Evolutionary conservation across 2,888 invertebrate species (phyloP).

Genomic region (Frankliniella intonsa): DNA sequence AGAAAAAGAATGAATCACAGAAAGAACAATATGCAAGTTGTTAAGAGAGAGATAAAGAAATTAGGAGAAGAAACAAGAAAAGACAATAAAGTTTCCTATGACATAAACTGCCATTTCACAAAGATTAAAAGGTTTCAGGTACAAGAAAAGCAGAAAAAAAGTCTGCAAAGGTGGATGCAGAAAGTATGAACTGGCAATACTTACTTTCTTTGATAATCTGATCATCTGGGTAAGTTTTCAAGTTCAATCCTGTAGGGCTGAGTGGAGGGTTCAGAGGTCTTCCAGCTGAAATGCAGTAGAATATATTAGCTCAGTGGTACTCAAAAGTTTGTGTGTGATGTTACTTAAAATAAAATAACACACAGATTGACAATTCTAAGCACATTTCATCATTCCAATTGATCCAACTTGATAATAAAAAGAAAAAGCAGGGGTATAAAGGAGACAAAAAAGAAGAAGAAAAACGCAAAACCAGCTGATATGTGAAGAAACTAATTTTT

Average conservation of each 20-base stretch:
- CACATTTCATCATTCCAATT: neutral
- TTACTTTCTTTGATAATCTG: slow-evolving; percentile 83
- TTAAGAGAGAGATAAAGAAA: neutral
- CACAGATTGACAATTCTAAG: neutral
- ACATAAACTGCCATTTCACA: too few relatives aligned
- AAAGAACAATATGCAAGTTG: slow-evolving; percentile 3
- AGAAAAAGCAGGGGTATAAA: slow-evolving; percentile 27
- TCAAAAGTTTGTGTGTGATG: too few relatives aligned
- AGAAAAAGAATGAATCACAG: neutral
- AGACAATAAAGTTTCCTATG: neutral
- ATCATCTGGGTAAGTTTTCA: slow-evolving; percentile 70
- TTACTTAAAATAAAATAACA: slow-evolving; percentile 30
- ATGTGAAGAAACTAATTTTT: neutral
- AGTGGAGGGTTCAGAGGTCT: slow-evolving; percentile 30
- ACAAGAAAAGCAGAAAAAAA: neutral
- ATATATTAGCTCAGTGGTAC: too few relatives aligned
- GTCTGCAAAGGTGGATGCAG: neutral
- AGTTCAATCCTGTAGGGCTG: slow-evolving; percentile 50
- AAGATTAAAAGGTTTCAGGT: neutral
- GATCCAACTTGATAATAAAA: neutral
- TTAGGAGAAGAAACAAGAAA: neutral
- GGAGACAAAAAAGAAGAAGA: slow-evolving; percentile 34
- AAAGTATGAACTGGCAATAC: slow-evolving; percentile 44
- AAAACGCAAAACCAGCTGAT: neutral
- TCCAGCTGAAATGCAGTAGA: slow-evolving; percentile 41